Evolutionary conservation across 2,113 vertebrate species (phyloP).

Genomic region (Psettodes erumei): DNA sequence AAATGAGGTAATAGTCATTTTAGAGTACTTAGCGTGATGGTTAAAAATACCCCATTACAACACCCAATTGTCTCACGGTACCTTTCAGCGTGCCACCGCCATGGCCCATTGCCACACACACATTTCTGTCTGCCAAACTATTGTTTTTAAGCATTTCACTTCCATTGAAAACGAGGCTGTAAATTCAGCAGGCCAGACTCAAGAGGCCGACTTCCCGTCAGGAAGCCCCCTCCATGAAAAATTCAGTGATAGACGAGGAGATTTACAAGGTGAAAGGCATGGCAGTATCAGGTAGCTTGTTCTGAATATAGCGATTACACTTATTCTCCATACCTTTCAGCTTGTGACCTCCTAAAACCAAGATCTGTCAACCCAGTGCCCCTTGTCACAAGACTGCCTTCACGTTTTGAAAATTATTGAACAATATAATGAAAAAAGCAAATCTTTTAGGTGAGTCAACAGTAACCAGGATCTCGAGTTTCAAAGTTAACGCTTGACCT

Average conservation of each 20-base stretch:
- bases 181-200: conserved; percentile 12
- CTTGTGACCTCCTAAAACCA: neutral
- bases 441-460: neutral
- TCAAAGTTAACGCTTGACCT: neutral
- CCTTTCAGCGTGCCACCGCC: conserved; percentile 34
- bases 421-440: neutral
- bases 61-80: conserved; percentile 61
- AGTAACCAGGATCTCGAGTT: neutral
- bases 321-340: neutral
- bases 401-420: neutral
- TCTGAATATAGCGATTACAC: neutral
- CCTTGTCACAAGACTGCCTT: neutral
- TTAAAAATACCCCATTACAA: conserved; percentile 65
- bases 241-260: conserved; percentile 7
- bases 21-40: conserved; percentile 35
- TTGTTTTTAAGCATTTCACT: conserved; percentile 44
- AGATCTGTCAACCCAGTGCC: neutral
- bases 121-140: conserved; percentile 28
- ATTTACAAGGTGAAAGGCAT: conserved; percentile 40
- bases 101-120: conserved; percentile 13
- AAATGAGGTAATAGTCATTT: conserved; percentile 40
- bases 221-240: conserved; percentile 35
- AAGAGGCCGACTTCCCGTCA: conserved; percentile 48
- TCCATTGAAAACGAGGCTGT: conserved; percentile 62
- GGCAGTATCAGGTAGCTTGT: conserved; percentile 13